Conservation (phyloP, 2,888 invertebrate species). For the Ectobius pallidus region DNA sequence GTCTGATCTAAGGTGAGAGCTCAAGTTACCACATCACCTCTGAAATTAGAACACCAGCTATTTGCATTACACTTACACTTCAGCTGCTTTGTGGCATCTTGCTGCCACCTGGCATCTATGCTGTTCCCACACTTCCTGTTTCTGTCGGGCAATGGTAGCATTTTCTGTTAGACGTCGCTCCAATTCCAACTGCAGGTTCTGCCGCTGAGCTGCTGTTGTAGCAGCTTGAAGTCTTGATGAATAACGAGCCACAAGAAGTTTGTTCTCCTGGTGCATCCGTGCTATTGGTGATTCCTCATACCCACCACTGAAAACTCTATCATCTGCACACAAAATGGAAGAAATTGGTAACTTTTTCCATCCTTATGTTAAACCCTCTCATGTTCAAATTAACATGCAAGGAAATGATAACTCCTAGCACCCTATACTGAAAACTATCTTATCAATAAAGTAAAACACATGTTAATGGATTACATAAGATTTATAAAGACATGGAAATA, state of each 20-base stretch:
- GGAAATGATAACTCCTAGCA: too few species aligned
- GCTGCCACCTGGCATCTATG: slow-evolving; percentile 10
- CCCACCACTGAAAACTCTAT: not conserved
- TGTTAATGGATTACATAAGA: too few species aligned
- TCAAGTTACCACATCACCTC: too few species aligned
- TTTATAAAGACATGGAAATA: too few species aligned
- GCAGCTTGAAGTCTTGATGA: slow-evolving; percentile 24
- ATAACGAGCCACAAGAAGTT: slow-evolving; percentile 26
- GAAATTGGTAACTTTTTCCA: too few species aligned
- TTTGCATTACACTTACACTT: slow-evolving; percentile 9
- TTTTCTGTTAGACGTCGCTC: slow-evolving; percentile 32
- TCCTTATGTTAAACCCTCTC: too few species aligned
- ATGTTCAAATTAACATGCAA: too few species aligned
- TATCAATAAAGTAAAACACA: too few species aligned
- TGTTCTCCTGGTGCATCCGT: slow-evolving; percentile 28
- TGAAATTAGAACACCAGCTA: too few species aligned
- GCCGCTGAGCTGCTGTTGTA: slow-evolving; percentile 20
- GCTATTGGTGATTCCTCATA: slow-evolving; percentile 30
- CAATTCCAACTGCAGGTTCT: slow-evolving; percentile 33
- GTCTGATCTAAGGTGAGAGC: too few species aligned
- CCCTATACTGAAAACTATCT: too few species aligned
- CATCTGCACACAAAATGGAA: not conserved
- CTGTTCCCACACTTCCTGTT: slow-evolving; percentile 33
- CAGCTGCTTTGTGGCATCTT: slow-evolving; percentile 23
- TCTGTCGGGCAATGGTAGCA: slow-evolving; percentile 29